Evolutionary conservation across 1,140 invertebrate species (phyloP), one percentile per base, ranked within the genome.

Genomic region (Drosophila triauraria): DNA sequence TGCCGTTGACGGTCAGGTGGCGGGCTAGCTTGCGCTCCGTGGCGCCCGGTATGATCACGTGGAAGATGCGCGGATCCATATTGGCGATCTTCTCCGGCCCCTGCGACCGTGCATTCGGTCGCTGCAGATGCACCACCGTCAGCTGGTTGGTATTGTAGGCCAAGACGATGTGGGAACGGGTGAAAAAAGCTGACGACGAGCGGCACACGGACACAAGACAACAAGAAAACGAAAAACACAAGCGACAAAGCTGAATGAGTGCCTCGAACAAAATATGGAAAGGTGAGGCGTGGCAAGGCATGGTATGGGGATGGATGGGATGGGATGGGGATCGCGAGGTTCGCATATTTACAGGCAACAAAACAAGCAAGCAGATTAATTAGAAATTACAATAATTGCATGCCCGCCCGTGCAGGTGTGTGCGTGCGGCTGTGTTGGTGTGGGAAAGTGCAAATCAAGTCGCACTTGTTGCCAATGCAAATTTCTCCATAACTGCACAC

Each of bases 121-220:
- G 96, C 40, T 94, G 94, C 79, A 96, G 94, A 91, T 95, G 93
- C 23, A 96, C 93, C 75, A 95, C 93, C 42, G 95, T 95, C 59
- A 96, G 85, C 91, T 95, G 95, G 83, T 94, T 95, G 78, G 96
- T 95, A 85, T 95, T 95, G 82, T 96, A 96, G 46, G 94, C 94
- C 82, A 95, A 95, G 35, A 96, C 85, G 70, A 96, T 93, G 91
- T 95, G 95, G 82, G 94, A 94, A 82, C 95, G 94, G 68, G 94
- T 95, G 74, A 96, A 94, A 78, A 95, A 93, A 78, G 95, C 96
- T 96, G 70, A 38, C 54, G 63, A 53, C 30, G 32, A 12, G 44
- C 32, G 9, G 44, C 32, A 75, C 32, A 71, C 58, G 38, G 43
- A 44, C 54, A 44, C 54, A 43, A 44, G 4, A 53, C 17, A 25